Evolutionary conservation across 2,888 invertebrate genomes (phyloP).

Genomic region (Drosophila barbarae): DNA sequence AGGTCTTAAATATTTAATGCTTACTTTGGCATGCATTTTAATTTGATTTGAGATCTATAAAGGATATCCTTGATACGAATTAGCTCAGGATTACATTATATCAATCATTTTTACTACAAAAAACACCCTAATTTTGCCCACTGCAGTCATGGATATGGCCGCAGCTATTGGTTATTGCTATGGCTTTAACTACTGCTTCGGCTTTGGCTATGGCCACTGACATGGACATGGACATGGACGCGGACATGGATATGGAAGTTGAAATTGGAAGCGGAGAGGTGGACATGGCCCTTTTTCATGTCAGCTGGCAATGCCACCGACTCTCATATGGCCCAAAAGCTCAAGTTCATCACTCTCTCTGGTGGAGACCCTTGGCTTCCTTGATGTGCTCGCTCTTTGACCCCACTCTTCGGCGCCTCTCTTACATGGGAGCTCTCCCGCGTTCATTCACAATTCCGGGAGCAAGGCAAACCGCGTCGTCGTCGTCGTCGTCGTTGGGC

Average conservation of each 20-base stretch:
- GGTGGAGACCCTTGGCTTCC: background rate
- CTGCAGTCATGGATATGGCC: conserved; percentile 32
- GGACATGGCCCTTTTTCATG: conserved; percentile 24
- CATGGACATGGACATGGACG: conserved; percentile 9
- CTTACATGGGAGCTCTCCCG: conserved; percentile 9
- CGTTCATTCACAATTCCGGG: conserved; percentile 68
- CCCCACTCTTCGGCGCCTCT: conserved; percentile 14
- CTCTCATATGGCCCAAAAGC: conserved; percentile 39
- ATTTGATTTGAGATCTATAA: background rate
- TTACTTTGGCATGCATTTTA: background rate
- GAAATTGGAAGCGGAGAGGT: conserved; percentile 10
- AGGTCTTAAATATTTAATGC: background rate
- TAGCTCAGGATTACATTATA: no score
- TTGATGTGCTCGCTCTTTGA: conserved; percentile 3
- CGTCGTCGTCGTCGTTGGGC: conserved; percentile 16
- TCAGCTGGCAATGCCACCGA: conserved; percentile 53
- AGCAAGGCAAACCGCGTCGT: conserved; percentile 34
- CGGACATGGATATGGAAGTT: conserved; percentile 18
- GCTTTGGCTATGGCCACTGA: conserved; percentile 24
- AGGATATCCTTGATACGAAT: no score
- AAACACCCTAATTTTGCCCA: conserved; percentile 2
- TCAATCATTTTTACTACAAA: background rate
- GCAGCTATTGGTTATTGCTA: conserved; percentile 25
- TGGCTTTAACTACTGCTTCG: conserved; percentile 28
- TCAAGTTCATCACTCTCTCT: conserved; percentile 43